phyloP scores from a whole-genome alignment of 1,140 invertebrate genomes.

The Penaeus japonicus region DNA sequence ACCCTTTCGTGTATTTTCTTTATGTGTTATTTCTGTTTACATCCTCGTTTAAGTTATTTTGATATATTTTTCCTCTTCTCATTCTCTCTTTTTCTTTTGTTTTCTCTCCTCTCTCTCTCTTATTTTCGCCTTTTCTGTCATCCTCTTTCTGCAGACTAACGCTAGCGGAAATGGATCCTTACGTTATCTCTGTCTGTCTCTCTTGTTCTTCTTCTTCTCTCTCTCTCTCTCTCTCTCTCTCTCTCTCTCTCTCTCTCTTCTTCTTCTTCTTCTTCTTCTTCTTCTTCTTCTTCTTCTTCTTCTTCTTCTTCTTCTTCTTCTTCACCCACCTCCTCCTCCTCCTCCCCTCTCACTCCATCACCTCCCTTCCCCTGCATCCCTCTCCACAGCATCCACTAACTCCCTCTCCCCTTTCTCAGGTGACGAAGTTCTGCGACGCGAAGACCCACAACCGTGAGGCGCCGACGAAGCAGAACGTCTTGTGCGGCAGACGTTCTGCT shows the following conservation, averaged over 20 bases:
- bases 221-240: neutral
- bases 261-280: neutral
- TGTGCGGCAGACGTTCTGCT: slow-evolving; percentile 55
- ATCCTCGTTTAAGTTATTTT: no score
- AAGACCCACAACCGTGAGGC: slow-evolving; percentile 55
- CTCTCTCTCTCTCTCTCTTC: neutral
- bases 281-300: neutral
- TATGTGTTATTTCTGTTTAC: no score
- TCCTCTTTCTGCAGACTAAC: no score
- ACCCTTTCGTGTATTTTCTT: no score
- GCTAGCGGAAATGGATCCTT: no score
- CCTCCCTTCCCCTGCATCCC: neutral
- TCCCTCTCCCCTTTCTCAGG: neutral
- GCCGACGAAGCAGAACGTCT: slow-evolving; percentile 59
- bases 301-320: neutral
- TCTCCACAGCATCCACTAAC: no score
- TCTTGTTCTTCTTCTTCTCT: no score
- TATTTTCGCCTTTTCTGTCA: no score
- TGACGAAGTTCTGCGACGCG: slow-evolving; percentile 56
- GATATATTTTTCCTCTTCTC: no score
- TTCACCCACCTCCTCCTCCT: neutral
- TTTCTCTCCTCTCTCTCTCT: no score
- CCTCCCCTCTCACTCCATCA: neutral
- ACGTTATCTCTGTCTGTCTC: no score
- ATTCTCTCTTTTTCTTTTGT: no score